phyloP scores from a whole-genome alignment of 1,140 invertebrate genomes.

The Musca domestica region DNA sequence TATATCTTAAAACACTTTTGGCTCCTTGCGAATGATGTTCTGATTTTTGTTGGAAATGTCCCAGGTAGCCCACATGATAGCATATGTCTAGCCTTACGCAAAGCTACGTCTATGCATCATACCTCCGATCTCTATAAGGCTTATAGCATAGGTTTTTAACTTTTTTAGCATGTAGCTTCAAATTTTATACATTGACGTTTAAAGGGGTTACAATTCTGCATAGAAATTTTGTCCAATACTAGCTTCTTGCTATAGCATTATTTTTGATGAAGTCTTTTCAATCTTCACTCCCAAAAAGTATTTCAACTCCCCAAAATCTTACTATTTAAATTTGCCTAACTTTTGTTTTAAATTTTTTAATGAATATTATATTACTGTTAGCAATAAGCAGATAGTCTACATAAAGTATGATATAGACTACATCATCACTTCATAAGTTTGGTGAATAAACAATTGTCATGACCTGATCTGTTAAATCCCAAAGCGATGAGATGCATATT shows the following conservation, averaged over 20 bases:
- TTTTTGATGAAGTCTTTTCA: too few relatives aligned
- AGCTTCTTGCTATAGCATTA: background rate
- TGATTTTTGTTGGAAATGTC: background rate
- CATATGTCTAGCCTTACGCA: constrained; percentile 44
- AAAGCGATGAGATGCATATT: constrained; percentile 27
- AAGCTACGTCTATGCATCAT: background rate
- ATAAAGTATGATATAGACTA: constrained; percentile 16
- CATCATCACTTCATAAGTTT: background rate
- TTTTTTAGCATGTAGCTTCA: background rate
- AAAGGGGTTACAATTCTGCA: background rate
- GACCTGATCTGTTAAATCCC: constrained; percentile 21
- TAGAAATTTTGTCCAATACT: background rate
- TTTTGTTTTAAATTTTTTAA: background rate
- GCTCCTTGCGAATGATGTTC: background rate
- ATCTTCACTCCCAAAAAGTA: background rate
- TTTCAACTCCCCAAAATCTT: background rate
- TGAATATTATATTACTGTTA: background rate
- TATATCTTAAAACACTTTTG: constrained; percentile 6
- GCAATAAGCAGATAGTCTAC: constrained; percentile 22
- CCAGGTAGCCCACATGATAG: constrained; percentile 30
- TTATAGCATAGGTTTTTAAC: background rate
- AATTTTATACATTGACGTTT: background rate
- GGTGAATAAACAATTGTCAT: constrained; percentile 29
- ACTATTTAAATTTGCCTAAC: background rate
- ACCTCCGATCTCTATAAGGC: background rate